These are phyloP conservation scores for Dolichomitus sp. DNA, from an alignment of 2,888 invertebrate species.

Conservation along the genomic window DNA sequence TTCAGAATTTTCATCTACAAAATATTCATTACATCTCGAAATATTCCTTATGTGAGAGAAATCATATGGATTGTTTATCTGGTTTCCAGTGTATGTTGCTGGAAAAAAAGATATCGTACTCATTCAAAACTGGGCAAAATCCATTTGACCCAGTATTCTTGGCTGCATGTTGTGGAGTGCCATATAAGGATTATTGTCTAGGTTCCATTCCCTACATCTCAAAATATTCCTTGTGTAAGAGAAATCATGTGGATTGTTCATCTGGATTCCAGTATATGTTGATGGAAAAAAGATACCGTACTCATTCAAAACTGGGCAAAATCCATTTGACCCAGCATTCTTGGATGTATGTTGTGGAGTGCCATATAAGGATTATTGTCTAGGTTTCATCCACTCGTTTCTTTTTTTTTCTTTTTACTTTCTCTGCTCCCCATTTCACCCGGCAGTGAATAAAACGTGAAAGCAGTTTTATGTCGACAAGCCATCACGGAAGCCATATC, in stretches of 20 bases:
- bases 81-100: not conserved
- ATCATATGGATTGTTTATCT: not conserved
- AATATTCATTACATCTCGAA: too few relatives aligned
- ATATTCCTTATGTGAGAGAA: not conserved
- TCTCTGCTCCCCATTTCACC: not conserved
- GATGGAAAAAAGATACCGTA: not conserved
- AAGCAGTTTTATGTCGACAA: slow-evolving; percentile 59
- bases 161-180: not conserved
- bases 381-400: too few relatives aligned
- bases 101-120: not conserved
- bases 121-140: not conserved
- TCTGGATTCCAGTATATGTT: not conserved
- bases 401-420: not conserved
- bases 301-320: not conserved
- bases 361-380: slow-evolving; percentile 5
- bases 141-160: not conserved
- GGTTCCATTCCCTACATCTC: too few relatives aligned
- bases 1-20: too few relatives aligned
- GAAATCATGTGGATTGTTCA: not conserved
- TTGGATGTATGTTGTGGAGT: not conserved
- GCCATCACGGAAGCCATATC: slow-evolving; percentile 47
- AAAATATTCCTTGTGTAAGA: not conserved
- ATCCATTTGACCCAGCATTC: not conserved
- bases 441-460: slow-evolving; percentile 29
- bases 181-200: slow-evolving; percentile 2